These are phyloP conservation scores for Nomada lathburiana DNA, from an alignment of 2,888 invertebrate species.

Conservation along the genomic window DNA sequence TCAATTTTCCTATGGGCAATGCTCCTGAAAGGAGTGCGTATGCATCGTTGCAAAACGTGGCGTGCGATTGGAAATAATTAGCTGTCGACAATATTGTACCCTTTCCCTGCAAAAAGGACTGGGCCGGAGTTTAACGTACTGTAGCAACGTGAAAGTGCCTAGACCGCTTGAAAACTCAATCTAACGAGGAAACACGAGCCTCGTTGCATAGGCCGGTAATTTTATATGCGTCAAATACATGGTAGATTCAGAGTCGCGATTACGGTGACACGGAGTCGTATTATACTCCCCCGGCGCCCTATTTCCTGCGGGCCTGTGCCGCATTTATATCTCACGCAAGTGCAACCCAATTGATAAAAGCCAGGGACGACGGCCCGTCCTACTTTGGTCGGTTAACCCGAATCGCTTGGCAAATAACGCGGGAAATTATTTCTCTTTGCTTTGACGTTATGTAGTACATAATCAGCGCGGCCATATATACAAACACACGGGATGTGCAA, in stretches of 20 bases:
- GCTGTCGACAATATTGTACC: constrained; percentile 12
- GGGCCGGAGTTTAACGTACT: constrained; percentile 47
- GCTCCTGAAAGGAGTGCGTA: not conserved
- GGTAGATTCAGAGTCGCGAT: constrained; percentile 51
- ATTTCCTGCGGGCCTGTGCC: constrained; percentile 49
- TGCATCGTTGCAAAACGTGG: not conserved
- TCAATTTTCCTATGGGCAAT: not conserved
- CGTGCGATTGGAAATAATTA: constrained; percentile 8
- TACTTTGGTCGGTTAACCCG: constrained; percentile 56
- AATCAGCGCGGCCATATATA: constrained; percentile 15
- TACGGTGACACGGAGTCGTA: constrained; percentile 52
- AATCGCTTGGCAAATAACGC: constrained; percentile 49
- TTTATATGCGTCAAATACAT: constrained; percentile 56
- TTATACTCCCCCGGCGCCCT: constrained; percentile 45
- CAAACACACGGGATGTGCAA: constrained; percentile 32
- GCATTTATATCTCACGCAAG: constrained; percentile 51
- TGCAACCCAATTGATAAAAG: constrained; percentile 68
- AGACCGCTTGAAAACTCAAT: constrained; percentile 56
- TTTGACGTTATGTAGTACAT: constrained; percentile 33
- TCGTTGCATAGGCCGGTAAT: constrained; percentile 51
- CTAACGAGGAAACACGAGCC: constrained; percentile 58
- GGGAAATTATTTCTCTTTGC: constrained; percentile 37
- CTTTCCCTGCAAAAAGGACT: constrained; percentile 4
- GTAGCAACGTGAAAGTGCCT: constrained; percentile 50
- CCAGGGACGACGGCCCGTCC: constrained; percentile 50